A percentile compares a stretch with the other conserved stretches of the same genome.
Conservation (phyloP, 2,888 invertebrate genomes). For the Megaustenia siamemsis region DNA sequence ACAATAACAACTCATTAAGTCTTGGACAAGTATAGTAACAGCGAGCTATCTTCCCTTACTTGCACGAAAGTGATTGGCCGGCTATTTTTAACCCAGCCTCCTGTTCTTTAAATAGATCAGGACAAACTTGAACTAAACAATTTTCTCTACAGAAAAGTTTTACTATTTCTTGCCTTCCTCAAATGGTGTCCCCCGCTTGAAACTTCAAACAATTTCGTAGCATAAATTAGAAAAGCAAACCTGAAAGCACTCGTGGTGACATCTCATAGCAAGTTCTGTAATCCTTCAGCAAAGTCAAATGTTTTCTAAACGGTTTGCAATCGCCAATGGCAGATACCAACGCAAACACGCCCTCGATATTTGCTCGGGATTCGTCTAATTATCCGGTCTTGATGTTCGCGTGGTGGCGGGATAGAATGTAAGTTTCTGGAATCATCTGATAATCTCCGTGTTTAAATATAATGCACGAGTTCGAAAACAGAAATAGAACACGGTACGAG, state of each 20-base stretch:
- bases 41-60: neutral
- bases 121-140: neutral
- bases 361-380: slow-evolving; percentile 30
- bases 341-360: slow-evolving; percentile 26
- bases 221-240: slow-evolving; percentile 46
- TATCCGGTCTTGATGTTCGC: slow-evolving; percentile 11
- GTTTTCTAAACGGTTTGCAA: slow-evolving; percentile 38
- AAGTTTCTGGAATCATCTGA: slow-evolving; percentile 8
- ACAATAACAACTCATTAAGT: too few species aligned
- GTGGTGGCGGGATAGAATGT: neutral
- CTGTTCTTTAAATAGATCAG: slow-evolving; percentile 14
- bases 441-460: slow-evolving; percentile 26
- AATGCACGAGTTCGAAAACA: neutral
- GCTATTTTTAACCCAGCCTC: slow-evolving; percentile 6
- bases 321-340: neutral
- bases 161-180: too few species aligned
- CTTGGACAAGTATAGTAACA: too few species aligned
- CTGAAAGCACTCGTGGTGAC: slow-evolving; percentile 30
- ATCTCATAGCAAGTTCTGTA: slow-evolving; percentile 30
- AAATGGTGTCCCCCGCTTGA: neutral
- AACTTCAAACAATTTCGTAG: slow-evolving; percentile 31
- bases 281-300: slow-evolving; percentile 47
- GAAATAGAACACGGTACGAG: neutral
- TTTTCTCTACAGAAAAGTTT: neutral
- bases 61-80: neutral